phyloP scores from a whole-genome alignment of 2,113 vertebrate species.

The Arothron firmamentum region DNA sequence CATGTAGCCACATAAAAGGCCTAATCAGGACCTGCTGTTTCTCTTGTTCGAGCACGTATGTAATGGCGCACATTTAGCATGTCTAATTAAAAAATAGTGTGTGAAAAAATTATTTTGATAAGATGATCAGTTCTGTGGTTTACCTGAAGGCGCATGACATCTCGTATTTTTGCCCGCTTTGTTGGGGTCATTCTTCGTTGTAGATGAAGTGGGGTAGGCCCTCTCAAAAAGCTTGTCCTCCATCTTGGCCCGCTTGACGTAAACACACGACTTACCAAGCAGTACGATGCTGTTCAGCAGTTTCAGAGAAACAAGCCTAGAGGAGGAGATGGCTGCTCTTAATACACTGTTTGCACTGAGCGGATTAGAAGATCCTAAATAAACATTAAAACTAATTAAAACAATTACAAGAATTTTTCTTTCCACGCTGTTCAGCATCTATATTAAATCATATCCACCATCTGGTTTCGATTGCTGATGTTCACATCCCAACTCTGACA shows the following conservation, averaged over 20 bases:
- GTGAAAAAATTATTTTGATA: no score
- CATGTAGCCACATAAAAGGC: no score
- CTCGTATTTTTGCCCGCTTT: slow-evolving; percentile 71
- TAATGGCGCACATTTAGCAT: no score
- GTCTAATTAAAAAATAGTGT: not conserved
- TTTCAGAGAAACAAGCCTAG: slow-evolving; percentile 89
- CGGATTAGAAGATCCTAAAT: not conserved
- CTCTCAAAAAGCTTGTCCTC: slow-evolving; percentile 88
- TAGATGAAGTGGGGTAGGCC: slow-evolving; percentile 53
- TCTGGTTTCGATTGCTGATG: slow-evolving; percentile 21
- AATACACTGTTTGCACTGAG: not conserved
- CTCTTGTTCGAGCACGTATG: no score
- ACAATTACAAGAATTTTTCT: no score
- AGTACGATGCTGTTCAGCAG: slow-evolving; percentile 95
- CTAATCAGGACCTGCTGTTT: no score
- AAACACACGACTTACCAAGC: slow-evolving; percentile 94
- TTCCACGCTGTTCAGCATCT: not conserved
- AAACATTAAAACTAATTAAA: no score
- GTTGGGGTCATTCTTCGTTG: slow-evolving; percentile 69
- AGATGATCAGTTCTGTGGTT: not conserved
- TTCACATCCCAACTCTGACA: slow-evolving; percentile 11
- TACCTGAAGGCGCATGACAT: slow-evolving; percentile 77
- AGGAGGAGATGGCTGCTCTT: slow-evolving; percentile 18
- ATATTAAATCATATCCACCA: slow-evolving; percentile 30
- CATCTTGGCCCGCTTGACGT: slow-evolving; percentile 96